These are phyloP conservation scores for Bimastos eiseni DNA, from an alignment of 2,888 invertebrate species.

Conservation along the genomic window DNA sequence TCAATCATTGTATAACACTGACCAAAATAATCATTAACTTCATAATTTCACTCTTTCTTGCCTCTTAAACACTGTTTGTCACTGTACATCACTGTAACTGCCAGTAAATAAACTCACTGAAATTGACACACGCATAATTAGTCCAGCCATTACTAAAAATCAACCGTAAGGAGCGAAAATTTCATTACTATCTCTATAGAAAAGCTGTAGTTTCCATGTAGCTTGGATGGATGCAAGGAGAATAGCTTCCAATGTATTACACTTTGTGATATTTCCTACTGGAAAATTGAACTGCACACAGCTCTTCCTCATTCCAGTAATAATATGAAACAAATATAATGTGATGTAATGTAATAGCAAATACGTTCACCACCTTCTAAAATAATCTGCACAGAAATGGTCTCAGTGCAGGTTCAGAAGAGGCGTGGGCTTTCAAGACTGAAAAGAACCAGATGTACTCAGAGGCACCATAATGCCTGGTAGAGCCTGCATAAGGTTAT, in stretches of 20 bases:
- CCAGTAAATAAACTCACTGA: neutral
- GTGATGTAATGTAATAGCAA: neutral
- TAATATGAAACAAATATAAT: neutral
- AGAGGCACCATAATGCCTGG: neutral
- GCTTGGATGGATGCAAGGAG: neutral
- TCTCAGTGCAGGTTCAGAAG: neutral
- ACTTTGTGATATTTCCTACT: neutral
- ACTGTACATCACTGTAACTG: neutral
- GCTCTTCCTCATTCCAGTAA: neutral
- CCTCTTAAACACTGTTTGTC: neutral
- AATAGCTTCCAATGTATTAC: neutral
- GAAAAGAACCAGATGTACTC: slow-evolving; percentile 6
- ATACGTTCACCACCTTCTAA: neutral
- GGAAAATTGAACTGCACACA: neutral
- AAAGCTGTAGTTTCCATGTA: neutral
- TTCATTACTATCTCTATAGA: neutral
- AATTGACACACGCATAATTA: neutral
- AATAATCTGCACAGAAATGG: neutral
- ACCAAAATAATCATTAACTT: neutral
- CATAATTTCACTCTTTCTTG: neutral
- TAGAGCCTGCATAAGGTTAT: neutral
- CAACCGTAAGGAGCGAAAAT: neutral
- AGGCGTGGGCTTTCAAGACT: neutral
- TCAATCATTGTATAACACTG: neutral
- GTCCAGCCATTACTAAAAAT: neutral